Evolutionary conservation across 2,797 vertebrate species (phyloP).

Genomic region (Muraenolepis orangiensis): DNA sequence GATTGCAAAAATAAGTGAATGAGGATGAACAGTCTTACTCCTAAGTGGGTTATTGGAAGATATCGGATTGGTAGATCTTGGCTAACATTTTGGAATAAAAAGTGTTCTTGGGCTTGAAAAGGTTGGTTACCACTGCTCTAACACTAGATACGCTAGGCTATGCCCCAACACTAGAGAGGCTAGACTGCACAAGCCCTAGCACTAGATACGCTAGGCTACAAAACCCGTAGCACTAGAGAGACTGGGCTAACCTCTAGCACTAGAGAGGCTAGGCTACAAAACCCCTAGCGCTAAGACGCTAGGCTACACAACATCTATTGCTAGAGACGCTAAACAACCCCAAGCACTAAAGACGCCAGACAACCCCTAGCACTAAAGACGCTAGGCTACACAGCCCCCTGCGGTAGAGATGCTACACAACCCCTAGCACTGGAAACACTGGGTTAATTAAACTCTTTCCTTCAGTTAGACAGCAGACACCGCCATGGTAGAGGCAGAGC

Average conservation of each 20-base stretch:
- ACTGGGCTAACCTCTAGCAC: not conserved
- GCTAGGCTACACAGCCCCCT: too few relatives aligned
- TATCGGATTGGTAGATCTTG: too few relatives aligned
- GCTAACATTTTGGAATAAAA: too few relatives aligned
- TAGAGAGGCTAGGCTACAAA: not conserved
- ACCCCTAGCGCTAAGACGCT: not conserved
- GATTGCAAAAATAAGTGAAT: too few relatives aligned
- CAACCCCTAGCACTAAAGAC: too few relatives aligned
- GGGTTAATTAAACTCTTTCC: not conserved
- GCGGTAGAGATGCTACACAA: not conserved
- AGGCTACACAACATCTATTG: not conserved
- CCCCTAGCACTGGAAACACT: not conserved
- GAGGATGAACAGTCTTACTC: too few relatives aligned
- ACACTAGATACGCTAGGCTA: slow-evolving; percentile 5
- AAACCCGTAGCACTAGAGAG: slow-evolving; percentile 1
- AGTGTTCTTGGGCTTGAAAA: too few relatives aligned
- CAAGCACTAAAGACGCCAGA: too few relatives aligned
- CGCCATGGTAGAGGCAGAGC: too few relatives aligned
- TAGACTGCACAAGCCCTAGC: not conserved
- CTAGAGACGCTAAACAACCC: too few relatives aligned
- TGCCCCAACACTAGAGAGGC: not conserved
- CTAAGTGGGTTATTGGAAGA: too few relatives aligned
- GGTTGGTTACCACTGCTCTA: too few relatives aligned
- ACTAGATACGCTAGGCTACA: not conserved
- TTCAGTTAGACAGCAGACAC: not conserved